phyloP scores from a whole-genome alignment of 2,113 vertebrate species.

The Hypocryptadius cinnamomeus region DNA sequence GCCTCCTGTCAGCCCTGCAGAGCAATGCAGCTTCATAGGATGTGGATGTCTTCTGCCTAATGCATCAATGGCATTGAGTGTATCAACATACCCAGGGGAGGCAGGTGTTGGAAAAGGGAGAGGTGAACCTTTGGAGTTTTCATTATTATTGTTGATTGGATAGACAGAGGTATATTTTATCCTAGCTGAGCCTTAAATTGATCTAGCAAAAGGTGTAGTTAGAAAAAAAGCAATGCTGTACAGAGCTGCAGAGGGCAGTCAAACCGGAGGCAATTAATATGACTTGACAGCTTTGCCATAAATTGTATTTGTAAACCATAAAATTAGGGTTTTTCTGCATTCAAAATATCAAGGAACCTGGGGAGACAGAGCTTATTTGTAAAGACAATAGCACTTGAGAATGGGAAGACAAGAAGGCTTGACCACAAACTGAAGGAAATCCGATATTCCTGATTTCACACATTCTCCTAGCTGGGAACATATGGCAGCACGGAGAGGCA shows the following conservation, averaged over 20 bases:
- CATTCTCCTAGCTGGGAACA: background rate
- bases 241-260: background rate
- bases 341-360: background rate
- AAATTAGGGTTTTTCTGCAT: background rate
- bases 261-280: background rate
- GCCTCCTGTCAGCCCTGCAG: background rate
- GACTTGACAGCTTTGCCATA: background rate
- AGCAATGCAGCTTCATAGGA: background rate
- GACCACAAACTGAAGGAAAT: background rate
- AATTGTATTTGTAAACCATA: background rate
- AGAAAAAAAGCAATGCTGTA: background rate
- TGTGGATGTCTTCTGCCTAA: background rate
- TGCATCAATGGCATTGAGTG: background rate
- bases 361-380: background rate
- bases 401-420: background rate
- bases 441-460: background rate
- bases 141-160: background rate
- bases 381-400: background rate
- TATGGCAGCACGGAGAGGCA: background rate
- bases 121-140: background rate
- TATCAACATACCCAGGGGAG: background rate
- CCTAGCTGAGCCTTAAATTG: background rate
- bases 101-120: background rate
- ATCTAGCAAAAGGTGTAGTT: background rate
- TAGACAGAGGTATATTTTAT: background rate